Evolutionary conservation across 2,113 vertebrate genomes (phyloP).

Genomic region (Trinectes maculatus): DNA sequence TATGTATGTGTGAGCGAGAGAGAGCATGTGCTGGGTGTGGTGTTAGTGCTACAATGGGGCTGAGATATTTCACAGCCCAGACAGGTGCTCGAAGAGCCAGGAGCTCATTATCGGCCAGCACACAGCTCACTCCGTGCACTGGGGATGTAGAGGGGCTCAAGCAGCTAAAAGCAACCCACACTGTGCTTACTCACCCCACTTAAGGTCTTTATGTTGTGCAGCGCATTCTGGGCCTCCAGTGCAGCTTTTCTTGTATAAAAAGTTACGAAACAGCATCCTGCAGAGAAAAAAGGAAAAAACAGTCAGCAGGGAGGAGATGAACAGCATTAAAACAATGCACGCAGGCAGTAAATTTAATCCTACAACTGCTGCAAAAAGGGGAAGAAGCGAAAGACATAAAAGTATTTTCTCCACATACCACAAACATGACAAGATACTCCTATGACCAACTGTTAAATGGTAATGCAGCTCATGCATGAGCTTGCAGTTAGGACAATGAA

Average conservation of each 20-base stretch:
- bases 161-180: slow-evolving; percentile 58
- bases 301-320: slow-evolving; percentile 33
- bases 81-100: slow-evolving; percentile 44
- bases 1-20: background rate
- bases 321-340: slow-evolving; percentile 47
- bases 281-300: slow-evolving; percentile 56
- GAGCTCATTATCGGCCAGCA: slow-evolving; percentile 58
- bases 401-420: slow-evolving; percentile 26
- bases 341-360: slow-evolving; percentile 42
- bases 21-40: background rate
- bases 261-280: slow-evolving; percentile 99
- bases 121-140: slow-evolving; percentile 56
- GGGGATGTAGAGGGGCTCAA: slow-evolving; percentile 52
- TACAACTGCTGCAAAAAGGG: slow-evolving; percentile 27
- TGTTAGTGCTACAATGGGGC: slow-evolving; percentile 24
- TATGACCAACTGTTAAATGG: slow-evolving; percentile 31
- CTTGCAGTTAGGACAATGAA: slow-evolving; percentile 42
- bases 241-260: slow-evolving; percentile 99
- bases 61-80: slow-evolving; percentile 50
- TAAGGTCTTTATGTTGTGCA: slow-evolving; percentile 99
- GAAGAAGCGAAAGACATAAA: slow-evolving; percentile 40
- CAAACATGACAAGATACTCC: slow-evolving; percentile 62
- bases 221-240: slow-evolving; percentile 98
- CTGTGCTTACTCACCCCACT: slow-evolving; percentile 94
- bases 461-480: slow-evolving; percentile 37